Evolutionary conservation across 1,140 invertebrate species (phyloP).

Genomic region (Anadara kagoshimensis): DNA sequence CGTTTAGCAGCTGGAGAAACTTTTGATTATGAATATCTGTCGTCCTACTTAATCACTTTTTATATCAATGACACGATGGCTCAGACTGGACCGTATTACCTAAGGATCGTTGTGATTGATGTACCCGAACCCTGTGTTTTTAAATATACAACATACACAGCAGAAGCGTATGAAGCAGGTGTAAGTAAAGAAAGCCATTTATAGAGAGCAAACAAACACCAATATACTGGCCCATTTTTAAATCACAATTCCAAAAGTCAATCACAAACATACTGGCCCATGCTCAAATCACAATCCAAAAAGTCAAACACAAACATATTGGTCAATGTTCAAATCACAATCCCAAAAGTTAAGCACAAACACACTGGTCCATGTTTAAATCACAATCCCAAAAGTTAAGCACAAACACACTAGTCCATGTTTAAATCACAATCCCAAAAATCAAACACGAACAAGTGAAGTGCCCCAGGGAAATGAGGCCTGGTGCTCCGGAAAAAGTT

Average conservation of each 20-base stretch:
- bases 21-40: conserved; percentile 33
- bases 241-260: neutral
- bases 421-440: neutral
- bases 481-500: too few relatives aligned
- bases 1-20: conserved; percentile 13
- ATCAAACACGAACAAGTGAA: neutral
- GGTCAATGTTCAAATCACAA: too few relatives aligned
- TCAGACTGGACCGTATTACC: conserved; percentile 30
- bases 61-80: conserved; percentile 27
- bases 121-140: conserved; percentile 30
- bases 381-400: neutral
- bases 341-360: neutral
- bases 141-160: conserved; percentile 18
- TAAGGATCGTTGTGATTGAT: conserved; percentile 14
- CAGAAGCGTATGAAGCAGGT: conserved; percentile 23
- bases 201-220: neutral
- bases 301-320: too few relatives aligned
- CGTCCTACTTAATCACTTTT: conserved; percentile 17
- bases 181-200: conserved; percentile 5
- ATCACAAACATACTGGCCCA: too few relatives aligned
- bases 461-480: too few relatives aligned
- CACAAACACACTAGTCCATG: neutral
- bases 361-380: neutral
- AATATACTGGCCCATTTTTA: too few relatives aligned
- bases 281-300: too few relatives aligned